phyloP scores from a whole-genome alignment of 2,888 invertebrate species.

The Erpobdella octoculata region DNA sequence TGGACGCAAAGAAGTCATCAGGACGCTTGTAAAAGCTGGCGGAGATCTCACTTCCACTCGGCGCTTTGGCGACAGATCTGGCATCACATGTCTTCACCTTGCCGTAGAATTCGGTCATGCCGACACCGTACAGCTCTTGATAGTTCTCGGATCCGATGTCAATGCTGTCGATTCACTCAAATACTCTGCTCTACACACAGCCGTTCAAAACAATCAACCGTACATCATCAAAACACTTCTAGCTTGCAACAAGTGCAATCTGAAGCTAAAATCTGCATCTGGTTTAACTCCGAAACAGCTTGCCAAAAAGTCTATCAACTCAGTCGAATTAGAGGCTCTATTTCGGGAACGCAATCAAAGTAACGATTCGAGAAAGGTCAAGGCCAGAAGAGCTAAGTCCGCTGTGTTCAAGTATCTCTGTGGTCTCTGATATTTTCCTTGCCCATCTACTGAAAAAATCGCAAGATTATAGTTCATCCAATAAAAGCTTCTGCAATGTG shows the following conservation, averaged over 20 bases:
- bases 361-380: neutral
- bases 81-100: constrained; percentile 35
- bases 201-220: constrained; percentile 9
- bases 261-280: constrained; percentile 1
- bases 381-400: neutral
- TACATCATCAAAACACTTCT: constrained; percentile 19
- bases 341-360: neutral
- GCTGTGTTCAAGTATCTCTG: constrained; percentile 1
- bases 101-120: constrained; percentile 32
- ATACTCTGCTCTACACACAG: constrained; percentile 17
- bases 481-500: too few relatives aligned
- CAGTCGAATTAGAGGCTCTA: neutral
- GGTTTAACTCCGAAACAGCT: constrained; percentile 4
- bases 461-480: too few relatives aligned
- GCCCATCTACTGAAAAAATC: too few relatives aligned
- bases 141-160: constrained; percentile 28
- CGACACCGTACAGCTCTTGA: constrained; percentile 29
- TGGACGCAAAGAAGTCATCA: constrained; percentile 31
- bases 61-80: constrained; percentile 18
- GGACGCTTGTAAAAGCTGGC: constrained; percentile 31
- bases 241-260: constrained; percentile 12
- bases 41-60: constrained; percentile 34
- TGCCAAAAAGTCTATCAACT: neutral
- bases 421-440: neutral
- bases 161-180: constrained; percentile 32